Base-by-base conservation (phyloP, 2,888 invertebrate genomes). In the Megamerina dolium region DNA sequence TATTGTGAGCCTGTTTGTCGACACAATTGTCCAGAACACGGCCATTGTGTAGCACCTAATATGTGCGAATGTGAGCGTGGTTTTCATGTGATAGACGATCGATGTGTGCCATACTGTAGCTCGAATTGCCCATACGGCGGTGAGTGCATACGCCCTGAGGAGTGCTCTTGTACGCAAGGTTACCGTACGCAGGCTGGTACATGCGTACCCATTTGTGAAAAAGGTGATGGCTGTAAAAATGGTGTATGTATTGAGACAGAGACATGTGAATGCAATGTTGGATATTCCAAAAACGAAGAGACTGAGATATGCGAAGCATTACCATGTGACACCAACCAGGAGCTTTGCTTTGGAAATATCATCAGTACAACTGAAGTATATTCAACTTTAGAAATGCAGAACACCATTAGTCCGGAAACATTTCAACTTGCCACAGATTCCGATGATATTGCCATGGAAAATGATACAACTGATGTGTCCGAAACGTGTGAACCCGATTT, bases 1-100 rank as follows among this genome's bases (percentile, higher is more conserved):
- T 59, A 53, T 33, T 64, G 63, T 37, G 59, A 61, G 30, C 64
- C 66, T 4, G 53, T 59, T 23, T 64, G 64, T 18, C 48, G 52
- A 12, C 43, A 41, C 2, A 19, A 19, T 20, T 64, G 66, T 14
- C 46, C 51, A 1, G 29, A 40, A 1, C 46, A 61, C n/a, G 49
- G 55, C 2, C 53, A 39, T 5, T 63, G 63, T 45, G 56, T 57
- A 4, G 43, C 50, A 1, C 66, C 60, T 8, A 64, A 64, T 21
- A 53, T 57, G 1, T 65, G 63, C 16, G 54, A 53, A 37, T 64
- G 63, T 35, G 51, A 49, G 17, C 47, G 51, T 1, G 61, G 62
- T 16, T 61, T 50, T 47, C 36, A 33, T 4, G 37, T 31, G 3
- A 13, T 3, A 4, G 36, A 35, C 3, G 20, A 14, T n/a, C 5